Conservation (phyloP, 2,797 vertebrate species). For the Furcifer pardalis region DNA sequence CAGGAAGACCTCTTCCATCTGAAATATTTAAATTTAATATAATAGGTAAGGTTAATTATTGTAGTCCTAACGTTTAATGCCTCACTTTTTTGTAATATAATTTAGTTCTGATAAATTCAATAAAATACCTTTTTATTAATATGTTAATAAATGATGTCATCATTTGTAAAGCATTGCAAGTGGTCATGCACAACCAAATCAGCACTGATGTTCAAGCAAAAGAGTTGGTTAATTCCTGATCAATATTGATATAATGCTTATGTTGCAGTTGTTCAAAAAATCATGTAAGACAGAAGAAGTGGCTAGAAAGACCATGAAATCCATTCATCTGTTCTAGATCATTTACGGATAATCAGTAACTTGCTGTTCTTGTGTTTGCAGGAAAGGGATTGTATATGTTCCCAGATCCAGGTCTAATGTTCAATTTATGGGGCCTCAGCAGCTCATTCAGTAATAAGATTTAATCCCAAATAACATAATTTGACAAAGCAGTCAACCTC, state of each 20-base stretch:
- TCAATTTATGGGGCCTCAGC: neutral
- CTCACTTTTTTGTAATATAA: neutral
- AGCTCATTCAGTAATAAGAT: neutral
- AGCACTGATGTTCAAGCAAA: too few species aligned
- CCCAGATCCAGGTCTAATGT: neutral
- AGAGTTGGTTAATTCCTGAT: too few species aligned
- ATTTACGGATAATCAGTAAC: neutral
- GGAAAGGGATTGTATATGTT: neutral
- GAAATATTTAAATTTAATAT: slow-evolving; percentile 84
- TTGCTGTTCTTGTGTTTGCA: neutral
- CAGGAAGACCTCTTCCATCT: slow-evolving; percentile 81
- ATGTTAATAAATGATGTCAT: too few species aligned
- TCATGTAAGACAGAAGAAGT: too few species aligned
- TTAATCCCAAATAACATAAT: neutral
- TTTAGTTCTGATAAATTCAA: neutral
- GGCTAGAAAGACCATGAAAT: too few species aligned
- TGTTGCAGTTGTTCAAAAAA: too few species aligned
- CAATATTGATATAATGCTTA: too few species aligned
- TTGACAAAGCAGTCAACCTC: neutral
- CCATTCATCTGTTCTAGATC: too few species aligned
- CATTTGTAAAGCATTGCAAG: neutral
- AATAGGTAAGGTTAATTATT: slow-evolving; percentile 79
- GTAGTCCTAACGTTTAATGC: neutral
- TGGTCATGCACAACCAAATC: too few species aligned
- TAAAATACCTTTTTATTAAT: neutral